Evolutionary conservation across 2,888 invertebrate species (phyloP), one percentile per base, ranked within the genome.

Genomic region (Phragmatobia fuliginosa): DNA sequence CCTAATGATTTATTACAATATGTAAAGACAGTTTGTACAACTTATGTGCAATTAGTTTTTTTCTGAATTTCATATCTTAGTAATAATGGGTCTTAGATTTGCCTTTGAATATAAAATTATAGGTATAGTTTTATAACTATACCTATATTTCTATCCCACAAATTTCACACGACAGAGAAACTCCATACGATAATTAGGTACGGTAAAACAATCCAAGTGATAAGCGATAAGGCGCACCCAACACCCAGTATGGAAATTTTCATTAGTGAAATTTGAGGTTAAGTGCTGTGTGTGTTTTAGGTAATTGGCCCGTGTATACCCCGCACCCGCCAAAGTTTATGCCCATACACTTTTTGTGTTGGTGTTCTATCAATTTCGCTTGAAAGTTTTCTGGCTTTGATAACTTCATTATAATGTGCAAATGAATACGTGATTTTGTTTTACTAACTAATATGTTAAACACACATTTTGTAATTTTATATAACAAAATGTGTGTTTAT

Each of bases 201-300:
- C 88, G 79, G 81, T 82, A 87, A 89, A 88, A 89, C 92, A 91
- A 93, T 92, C 91, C 88, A 83, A 73, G 86, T 89, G 93, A 94
- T 93, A 91, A 83, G 79, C 88, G 94, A 94, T 93, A 94, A 93
- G 94, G 92, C 90, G 92, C 91, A 87, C 92, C 94, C 90, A 77
- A 72, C 85, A 77, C 82, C 78, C 80, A 78, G 84, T 86, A 90
- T 89, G 90, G 90, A 90, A 92, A 92, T 92, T 91, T 94, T 94
- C 94, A 94, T 94, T 94, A 94, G 92, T 90, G 85, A 91, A 92
- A 91, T 92, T 93, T 88, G 91, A 92, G 92, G 92, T 91, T 91
- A 92, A 91, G 90, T 88, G 91, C 87, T 59, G 89, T 93, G 93
- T 93, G 92, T 93, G 91, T 90, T 93, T 90, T 91, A 89, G 90